phyloP scores from a whole-genome alignment of 2,888 invertebrate genomes.

The Dyspetes luteomarginatus region DNA sequence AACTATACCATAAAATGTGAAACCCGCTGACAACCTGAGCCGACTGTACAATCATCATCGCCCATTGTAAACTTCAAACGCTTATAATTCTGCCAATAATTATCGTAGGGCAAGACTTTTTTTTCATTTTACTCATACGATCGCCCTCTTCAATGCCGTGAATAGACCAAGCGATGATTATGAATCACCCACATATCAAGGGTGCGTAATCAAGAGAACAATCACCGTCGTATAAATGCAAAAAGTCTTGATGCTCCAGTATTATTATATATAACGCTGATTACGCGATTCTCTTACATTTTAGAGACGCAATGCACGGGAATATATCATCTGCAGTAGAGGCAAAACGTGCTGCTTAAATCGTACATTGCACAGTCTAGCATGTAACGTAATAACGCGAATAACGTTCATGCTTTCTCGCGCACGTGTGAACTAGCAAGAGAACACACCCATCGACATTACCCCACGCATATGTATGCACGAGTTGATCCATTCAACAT shows the following conservation, averaged over 20 bases:
- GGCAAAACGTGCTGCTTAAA: constrained; percentile 6
- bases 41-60: too few species aligned
- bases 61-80: too few species aligned
- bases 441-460: neutral
- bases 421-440: neutral
- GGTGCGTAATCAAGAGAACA: constrained; percentile 54
- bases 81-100: too few species aligned
- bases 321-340: constrained; percentile 16
- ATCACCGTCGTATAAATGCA: constrained; percentile 56
- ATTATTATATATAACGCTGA: constrained; percentile 63
- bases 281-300: constrained; percentile 60
- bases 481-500: constrained; percentile 40
- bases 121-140: too few species aligned
- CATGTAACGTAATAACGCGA: constrained; percentile 17
- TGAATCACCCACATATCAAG: too few species aligned
- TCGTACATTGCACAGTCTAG: constrained; percentile 9
- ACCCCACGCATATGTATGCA: constrained; percentile 7
- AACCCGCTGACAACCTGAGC: too few species aligned
- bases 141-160: too few species aligned
- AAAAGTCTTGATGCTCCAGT: constrained; percentile 38
- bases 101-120: too few species aligned
- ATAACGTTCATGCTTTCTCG: constrained; percentile 33
- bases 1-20: too few species aligned
- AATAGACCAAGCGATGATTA: too few species aligned
- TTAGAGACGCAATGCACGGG: constrained; percentile 2